These are phyloP conservation scores for Apamea crenata DNA, from an alignment of 2,888 invertebrate species.

Conservation along the genomic window DNA sequence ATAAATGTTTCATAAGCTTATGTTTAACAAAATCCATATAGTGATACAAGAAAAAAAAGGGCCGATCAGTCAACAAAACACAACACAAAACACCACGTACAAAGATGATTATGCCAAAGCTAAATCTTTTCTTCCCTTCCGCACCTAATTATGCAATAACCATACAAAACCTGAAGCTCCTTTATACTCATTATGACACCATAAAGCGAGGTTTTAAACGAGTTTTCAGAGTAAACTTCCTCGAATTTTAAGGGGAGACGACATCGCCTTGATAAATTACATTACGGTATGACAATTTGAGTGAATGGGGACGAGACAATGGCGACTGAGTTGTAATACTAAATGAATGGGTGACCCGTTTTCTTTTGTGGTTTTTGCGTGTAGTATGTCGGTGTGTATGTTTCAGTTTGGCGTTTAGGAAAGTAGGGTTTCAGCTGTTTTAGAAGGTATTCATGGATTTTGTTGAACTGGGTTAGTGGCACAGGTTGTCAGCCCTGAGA, in stretches of 20 bases:
- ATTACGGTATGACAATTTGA: constrained; percentile 74
- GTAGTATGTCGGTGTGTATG: constrained; percentile 25
- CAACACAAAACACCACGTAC: neutral
- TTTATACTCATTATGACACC: constrained; percentile 42
- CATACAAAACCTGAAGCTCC: constrained; percentile 53
- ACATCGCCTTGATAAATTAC: constrained; percentile 76
- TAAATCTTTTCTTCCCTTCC: neutral
- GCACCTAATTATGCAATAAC: constrained; percentile 49
- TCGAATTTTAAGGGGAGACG: constrained; percentile 64
- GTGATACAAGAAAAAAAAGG: neutral
- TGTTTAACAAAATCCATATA: neutral
- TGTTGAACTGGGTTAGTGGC: neutral
- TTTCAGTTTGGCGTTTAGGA: neutral
- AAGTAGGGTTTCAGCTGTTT: neutral
- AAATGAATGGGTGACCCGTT: constrained; percentile 64
- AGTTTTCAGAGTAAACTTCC: constrained; percentile 55
- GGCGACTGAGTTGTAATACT: constrained; percentile 60
- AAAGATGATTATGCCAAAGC: constrained; percentile 8
- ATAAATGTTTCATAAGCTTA: too few relatives aligned
- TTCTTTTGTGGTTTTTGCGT: constrained; percentile 30
- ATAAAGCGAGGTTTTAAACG: constrained; percentile 52
- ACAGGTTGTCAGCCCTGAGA: neutral
- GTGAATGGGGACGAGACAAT: constrained; percentile 72
- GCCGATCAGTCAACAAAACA: neutral
- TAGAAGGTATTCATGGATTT: neutral